Evolutionary conservation across 2,797 vertebrate genomes (phyloP).

Genomic region (Malacoctenus gilli): DNA sequence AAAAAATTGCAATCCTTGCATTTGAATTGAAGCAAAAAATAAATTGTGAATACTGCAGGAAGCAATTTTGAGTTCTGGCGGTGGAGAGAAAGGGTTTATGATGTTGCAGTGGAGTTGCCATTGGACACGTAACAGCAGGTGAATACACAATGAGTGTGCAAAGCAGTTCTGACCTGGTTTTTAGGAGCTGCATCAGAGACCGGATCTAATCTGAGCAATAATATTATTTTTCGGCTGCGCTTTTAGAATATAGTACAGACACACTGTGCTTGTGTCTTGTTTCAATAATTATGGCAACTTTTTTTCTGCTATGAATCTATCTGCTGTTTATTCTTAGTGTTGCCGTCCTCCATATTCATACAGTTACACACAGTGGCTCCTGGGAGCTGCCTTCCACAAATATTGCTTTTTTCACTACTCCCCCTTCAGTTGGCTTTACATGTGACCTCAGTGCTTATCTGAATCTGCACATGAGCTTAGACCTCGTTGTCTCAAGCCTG

Average conservation of each 20-base stretch:
- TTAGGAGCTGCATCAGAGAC: constrained; percentile 25
- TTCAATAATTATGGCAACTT: constrained; percentile 20
- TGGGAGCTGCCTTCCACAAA: constrained; percentile 28
- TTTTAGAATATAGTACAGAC: constrained; percentile 8
- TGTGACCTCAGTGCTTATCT: constrained; percentile 44
- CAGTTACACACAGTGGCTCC: constrained; percentile 18
- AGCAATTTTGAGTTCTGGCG: constrained; percentile 58
- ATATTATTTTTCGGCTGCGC: constrained; percentile 11
- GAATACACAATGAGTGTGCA: constrained; percentile 41
- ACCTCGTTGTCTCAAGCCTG: constrained; percentile 36
- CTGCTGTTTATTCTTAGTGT: constrained; percentile 29
- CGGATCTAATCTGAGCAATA: constrained; percentile 24
- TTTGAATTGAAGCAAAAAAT: constrained; percentile 59
- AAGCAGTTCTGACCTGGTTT: constrained; percentile 50
- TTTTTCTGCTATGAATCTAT: constrained; percentile 2
- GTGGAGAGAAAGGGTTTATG: constrained; percentile 70
- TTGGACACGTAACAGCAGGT: constrained; percentile 60
- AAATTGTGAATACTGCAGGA: constrained; percentile 59
- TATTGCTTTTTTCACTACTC: constrained; percentile 30
- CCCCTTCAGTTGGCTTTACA: constrained; percentile 17
- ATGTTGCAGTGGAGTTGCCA: constrained; percentile 42
- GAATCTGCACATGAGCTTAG: constrained; percentile 41
- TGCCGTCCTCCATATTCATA: constrained; percentile 29
- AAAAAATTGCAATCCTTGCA: constrained; percentile 57
- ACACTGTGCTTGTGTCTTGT: constrained; percentile 20